Evolutionary conservation across 2,888 invertebrate species (phyloP), one percentile per base, ranked within the genome.

Genomic region (Apamea monoglypha): DNA sequence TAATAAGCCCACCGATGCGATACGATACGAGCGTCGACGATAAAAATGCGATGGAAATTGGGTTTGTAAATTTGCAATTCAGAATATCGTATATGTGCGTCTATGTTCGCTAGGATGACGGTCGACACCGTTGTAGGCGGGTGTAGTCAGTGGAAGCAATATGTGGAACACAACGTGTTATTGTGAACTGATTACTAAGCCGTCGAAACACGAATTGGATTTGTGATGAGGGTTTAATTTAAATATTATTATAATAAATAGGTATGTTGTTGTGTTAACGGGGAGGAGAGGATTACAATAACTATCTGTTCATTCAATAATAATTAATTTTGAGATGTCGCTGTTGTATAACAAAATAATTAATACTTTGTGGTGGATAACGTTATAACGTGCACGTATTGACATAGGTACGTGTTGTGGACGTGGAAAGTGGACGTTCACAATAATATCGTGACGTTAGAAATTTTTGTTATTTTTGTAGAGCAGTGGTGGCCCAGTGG

Each of bases 21-120:
- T 53, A 76, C 56, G 69, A 77, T 47, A 63, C 63, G 74, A 66
- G 50, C 40, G 56, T 16, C 61, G 78, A 56, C 78, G 77, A 84
- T 81, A 88, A 87, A 88, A 86, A 83, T 83, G 76, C 74, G 77
- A 78, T 87, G 78, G 79, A 87, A 86, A 87, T 89, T 83, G 83
- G 78, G 77, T 86, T 82, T 73, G 74, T 59, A 78, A 82, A 89
- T 89, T 89, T 89, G 89, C 86, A 89, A 87, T 89, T 89, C 89
- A 75, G 87, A 89, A 86, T 80, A 83, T 81, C 78, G 83, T 70
- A 81, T 81, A 81, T 71, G 74, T 85, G 74, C 61, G 78, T 80
- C 71, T 81, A 75, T 84, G 82, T 83, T 81, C 75, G 66, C 32
- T 67, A 76, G 80, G 83, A 84, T 87, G 87, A 84, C 84, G 84